phyloP scores from a whole-genome alignment of 2,113 vertebrate genomes.

The Benitochromis conjunctus region DNA sequence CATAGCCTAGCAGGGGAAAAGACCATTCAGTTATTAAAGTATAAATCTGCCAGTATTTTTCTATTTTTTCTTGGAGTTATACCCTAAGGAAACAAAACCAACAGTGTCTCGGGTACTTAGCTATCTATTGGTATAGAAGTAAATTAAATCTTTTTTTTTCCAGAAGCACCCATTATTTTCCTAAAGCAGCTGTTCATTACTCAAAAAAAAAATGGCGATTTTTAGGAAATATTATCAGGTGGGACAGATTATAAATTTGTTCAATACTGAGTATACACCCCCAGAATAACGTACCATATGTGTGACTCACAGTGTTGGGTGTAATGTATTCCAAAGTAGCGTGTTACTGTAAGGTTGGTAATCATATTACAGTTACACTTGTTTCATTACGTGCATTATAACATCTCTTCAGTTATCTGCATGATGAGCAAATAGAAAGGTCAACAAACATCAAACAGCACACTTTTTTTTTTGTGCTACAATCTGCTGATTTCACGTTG shows the following conservation, averaged over 20 bases:
- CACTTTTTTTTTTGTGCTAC: not conserved
- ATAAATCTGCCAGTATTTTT: not conserved
- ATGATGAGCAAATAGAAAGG: not conserved
- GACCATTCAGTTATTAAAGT: not conserved
- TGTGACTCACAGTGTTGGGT: not conserved
- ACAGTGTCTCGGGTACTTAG: not conserved
- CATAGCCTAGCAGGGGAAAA: not conserved
- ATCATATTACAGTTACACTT: not conserved
- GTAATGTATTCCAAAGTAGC: not conserved
- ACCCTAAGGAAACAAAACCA: not conserved
- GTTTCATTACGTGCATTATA: not conserved
- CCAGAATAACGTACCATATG: not conserved
- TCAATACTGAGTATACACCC: not conserved
- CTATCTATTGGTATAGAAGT: not conserved
- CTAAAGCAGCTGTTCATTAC: not conserved
- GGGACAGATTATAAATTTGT: not conserved
- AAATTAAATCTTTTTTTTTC: not conserved
- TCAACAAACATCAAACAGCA: not conserved
- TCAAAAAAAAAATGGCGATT: rapidly evolving
- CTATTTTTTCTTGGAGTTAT: not conserved
- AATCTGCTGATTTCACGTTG: not conserved
- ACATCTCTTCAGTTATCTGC: not conserved
- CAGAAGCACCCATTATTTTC: not conserved
- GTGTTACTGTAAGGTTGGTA: not conserved
- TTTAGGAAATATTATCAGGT: not conserved